These are phyloP conservation scores for Synaphobranchus kaupii DNA, from an alignment of 2,797 vertebrate genomes.

Conservation along the genomic window DNA sequence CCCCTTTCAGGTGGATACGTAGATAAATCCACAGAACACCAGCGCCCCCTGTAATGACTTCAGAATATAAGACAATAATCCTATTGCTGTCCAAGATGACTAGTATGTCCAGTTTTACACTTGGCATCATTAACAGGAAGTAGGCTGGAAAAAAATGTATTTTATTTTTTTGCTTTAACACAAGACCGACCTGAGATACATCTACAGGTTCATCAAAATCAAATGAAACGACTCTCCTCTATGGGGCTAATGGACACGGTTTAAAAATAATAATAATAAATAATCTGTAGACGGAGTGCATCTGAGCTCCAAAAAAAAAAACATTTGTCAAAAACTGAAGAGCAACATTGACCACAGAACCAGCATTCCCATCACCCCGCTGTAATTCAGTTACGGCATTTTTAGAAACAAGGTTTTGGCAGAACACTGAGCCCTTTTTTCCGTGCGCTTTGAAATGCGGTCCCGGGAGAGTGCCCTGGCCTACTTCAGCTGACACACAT, in stretches of 20 bases:
- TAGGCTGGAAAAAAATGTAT: neutral
- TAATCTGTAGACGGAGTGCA: neutral
- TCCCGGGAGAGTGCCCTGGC: slow-evolving; percentile 18
- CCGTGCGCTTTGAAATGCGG: neutral
- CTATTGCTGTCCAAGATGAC: neutral
- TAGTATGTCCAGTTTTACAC: neutral
- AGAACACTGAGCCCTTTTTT: neutral
- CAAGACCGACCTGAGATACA: neutral
- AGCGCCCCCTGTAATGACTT: neutral
- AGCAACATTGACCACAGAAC: neutral
- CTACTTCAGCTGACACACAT: slow-evolving; percentile 16
- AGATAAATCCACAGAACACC: neutral
- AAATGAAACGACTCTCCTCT: neutral
- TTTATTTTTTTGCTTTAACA: neutral
- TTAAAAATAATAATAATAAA: neutral
- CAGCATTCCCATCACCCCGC: neutral
- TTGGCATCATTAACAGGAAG: neutral
- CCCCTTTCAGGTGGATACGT: neutral
- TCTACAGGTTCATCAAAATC: neutral
- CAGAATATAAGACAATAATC: neutral
- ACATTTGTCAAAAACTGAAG: neutral
- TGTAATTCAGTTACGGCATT: slow-evolving; percentile 16
- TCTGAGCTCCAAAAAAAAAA: neutral
- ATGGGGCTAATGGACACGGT: neutral
- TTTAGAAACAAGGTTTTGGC: slow-evolving; percentile 18